Base-by-base conservation (phyloP, 2,888 invertebrate genomes). In the Strigamia transsilvanica region DNA sequence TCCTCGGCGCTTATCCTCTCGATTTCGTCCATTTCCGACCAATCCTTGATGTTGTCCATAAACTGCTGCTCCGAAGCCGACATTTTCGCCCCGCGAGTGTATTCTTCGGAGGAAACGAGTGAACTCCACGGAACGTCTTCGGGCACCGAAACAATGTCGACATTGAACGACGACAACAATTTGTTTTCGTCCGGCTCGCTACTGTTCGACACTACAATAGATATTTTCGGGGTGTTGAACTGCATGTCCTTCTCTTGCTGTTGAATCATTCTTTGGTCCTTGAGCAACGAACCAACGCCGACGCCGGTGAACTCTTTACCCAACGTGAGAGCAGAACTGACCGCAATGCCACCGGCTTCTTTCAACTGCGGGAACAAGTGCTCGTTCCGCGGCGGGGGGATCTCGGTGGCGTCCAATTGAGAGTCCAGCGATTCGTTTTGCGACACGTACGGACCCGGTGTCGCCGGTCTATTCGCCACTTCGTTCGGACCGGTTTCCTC, bases 361-460 rank as follows among this genome's bases (percentile, higher is more conserved):
- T 66, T 66, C 9, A 66, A 12, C 21, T n/a, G 61, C 12, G 61
- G 23, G 23, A 66, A 66, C 21, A 66, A 21, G 23, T 66, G 61
- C 12, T 66, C 61, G 12, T 66, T 66, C 7, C 61, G 23, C 5
- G 61, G 61, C 5, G 61, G 61, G 4, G 61, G 61, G 18, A 66
- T 66, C 23, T 66, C 61, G 23, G 61, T 66, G 1, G 61, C 61
- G 12, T 66, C 61, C 61, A 66, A 66, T 21, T 66, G 61, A n/a
- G 61, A 66, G 23, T 66, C 61, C 0, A 66, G 9, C 21, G 61
- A 66, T 7, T 66, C 61, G 61, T 66, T 66, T 23, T 66, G 61
- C 21, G 21, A n/a, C 12, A 66, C 7, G 12, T 66, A 66, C 4
- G 61, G 61, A 12, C 61, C 61, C 5, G 61, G 61, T 10, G 61